Percentiles rank a stretch among this genome's conserved stretches.
Conservation (phyloP, 1,140 invertebrate species). For the Drosophila guanche region DNA sequence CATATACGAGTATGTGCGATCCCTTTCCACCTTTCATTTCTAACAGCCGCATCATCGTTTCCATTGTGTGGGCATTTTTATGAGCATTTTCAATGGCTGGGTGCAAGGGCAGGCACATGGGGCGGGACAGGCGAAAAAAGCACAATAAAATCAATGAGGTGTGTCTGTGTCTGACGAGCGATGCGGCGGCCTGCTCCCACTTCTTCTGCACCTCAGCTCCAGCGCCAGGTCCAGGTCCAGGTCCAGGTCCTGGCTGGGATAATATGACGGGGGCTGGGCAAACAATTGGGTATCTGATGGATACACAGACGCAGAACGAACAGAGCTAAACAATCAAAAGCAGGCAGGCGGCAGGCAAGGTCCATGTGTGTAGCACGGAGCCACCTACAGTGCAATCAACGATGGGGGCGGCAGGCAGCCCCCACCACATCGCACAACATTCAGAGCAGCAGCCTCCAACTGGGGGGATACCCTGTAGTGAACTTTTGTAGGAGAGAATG, state of each 20-base stretch:
- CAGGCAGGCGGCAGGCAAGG: constrained; percentile 34
- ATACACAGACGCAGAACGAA: constrained; percentile 54
- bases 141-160: constrained; percentile 82
- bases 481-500: background rate
- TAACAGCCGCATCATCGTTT: constrained; percentile 73
- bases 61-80: constrained; percentile 81
- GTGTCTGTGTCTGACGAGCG: constrained; percentile 51
- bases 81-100: constrained; percentile 72
- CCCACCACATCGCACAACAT: background rate
- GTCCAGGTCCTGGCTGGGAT: constrained; percentile 17
- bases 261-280: constrained; percentile 46
- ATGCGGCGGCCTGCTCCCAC: background rate
- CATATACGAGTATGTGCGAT: background rate
- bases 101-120: too few species aligned
- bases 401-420: constrained; percentile 46
- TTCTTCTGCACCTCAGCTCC: constrained; percentile 55
- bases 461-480: constrained; percentile 25
- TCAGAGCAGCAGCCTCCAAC: background rate
- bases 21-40: constrained; percentile 19
- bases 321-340: constrained; percentile 74
- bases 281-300: constrained; percentile 67
- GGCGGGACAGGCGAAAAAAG: constrained; percentile 55
- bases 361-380: constrained; percentile 11
- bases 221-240: background rate
- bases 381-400: constrained; percentile 72